Percentiles rank a stretch among this genome's conserved stretches.
Evolutionary conservation across 2,888 invertebrate genomes (phyloP).

Genomic region (Magallana nippona): DNA sequence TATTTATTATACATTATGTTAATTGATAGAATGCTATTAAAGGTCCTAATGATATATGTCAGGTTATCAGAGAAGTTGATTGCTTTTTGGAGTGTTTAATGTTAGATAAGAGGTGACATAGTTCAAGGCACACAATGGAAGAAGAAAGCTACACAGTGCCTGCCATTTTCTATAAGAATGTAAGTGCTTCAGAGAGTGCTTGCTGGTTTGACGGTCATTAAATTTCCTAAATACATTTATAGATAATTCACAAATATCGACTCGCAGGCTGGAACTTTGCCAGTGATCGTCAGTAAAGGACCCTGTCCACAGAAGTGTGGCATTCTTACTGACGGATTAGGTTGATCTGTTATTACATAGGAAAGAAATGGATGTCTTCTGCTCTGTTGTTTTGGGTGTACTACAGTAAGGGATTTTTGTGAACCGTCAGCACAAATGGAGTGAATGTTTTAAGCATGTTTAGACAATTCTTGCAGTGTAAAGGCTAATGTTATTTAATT

Average conservation of each 20-base stretch:
- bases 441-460: not conserved
- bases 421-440: not conserved
- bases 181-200: constrained; percentile 1
- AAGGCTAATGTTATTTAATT: no score
- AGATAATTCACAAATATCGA: constrained; percentile 21
- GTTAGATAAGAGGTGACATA: constrained; percentile 11
- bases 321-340: constrained; percentile 9
- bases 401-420: not conserved
- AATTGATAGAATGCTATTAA: not conserved
- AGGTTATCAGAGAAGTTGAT: constrained; percentile 1
- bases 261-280: not conserved
- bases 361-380: constrained; percentile 3
- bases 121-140: constrained; percentile 24
- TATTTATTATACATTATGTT: not conserved
- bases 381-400: not conserved
- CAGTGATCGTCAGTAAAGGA: constrained; percentile 21
- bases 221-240: constrained; percentile 1
- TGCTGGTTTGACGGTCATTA: constrained; percentile 10
- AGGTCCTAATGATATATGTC: constrained; percentile 1
- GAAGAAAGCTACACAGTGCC: not conserved
- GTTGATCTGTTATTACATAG: constrained; percentile 23
- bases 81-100: constrained; percentile 14
- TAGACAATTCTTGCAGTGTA: not conserved
- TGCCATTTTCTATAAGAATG: constrained; percentile 6
- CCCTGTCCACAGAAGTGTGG: not conserved